Conservation (phyloP, 2,113 vertebrate genomes). For the Ellobius talpinus region DNA sequence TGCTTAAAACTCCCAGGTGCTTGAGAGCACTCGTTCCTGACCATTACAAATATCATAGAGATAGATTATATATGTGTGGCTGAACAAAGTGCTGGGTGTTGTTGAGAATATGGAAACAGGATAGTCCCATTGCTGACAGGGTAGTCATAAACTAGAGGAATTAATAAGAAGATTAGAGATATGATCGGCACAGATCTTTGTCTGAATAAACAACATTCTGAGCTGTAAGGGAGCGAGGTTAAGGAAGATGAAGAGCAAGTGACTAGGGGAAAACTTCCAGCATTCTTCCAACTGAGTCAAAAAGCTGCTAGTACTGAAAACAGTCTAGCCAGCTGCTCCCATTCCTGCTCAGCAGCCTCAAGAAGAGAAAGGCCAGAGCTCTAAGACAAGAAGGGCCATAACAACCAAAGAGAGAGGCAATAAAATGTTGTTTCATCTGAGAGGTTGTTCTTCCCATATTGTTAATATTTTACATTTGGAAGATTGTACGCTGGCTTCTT, state of each 20-base stretch:
- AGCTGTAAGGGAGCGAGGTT: not conserved
- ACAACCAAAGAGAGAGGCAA: not conserved
- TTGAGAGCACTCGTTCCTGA: not conserved
- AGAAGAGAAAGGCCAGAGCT: not conserved
- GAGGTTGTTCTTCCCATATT: not conserved
- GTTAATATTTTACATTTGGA: conserved; percentile 36
- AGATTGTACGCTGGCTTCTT: not conserved
- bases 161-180: not conserved
- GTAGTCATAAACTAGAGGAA: conserved; percentile 14
- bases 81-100: not conserved
- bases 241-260: conserved; percentile 24
- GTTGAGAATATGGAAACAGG: not conserved
- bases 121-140: not conserved
- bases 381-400: not conserved
- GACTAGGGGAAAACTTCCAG: conserved; percentile 31
- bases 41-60: not conserved
- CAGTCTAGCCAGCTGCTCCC: not conserved
- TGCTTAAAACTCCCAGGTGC: conserved; percentile 23
- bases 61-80: not conserved
- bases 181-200: not conserved
- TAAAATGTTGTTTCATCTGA: not conserved
- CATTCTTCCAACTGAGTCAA: conserved; percentile 33
- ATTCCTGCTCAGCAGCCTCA: not conserved
- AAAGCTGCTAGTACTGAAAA: not conserved
- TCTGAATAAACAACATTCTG: conserved; percentile 17